These are phyloP conservation scores for Andricus grossulariae DNA, from an alignment of 1,140 invertebrate genomes.

Conservation along the genomic window DNA sequence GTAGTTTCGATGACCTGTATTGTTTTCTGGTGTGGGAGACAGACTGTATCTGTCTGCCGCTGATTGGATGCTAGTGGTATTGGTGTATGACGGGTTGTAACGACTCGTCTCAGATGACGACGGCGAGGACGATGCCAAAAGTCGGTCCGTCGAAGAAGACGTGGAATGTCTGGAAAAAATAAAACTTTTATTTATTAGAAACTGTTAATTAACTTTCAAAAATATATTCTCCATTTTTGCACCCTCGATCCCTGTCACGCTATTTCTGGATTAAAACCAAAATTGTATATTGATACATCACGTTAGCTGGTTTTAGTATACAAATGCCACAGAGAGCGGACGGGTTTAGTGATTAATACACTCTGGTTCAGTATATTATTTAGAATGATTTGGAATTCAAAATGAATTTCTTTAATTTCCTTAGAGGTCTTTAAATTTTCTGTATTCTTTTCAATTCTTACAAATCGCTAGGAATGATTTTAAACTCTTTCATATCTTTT, in stretches of 20 bases:
- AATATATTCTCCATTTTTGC: neutral
- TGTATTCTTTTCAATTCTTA: too few species aligned
- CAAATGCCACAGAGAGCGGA: too few species aligned
- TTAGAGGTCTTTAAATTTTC: too few species aligned
- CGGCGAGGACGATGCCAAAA: conserved; percentile 72
- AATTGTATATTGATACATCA: too few species aligned
- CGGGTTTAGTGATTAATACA: too few species aligned
- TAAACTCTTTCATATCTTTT: too few species aligned
- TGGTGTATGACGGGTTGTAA: conserved; percentile 45
- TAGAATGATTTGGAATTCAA: too few species aligned
- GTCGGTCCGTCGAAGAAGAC: conserved; percentile 66
- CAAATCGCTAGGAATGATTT: too few species aligned
- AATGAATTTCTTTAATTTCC: too few species aligned
- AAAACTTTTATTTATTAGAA: neutral
- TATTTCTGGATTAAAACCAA: neutral
- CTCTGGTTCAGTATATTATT: too few species aligned
- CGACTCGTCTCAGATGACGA: conserved; percentile 74
- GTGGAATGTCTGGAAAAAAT: conserved; percentile 54
- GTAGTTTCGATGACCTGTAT: conserved; percentile 47
- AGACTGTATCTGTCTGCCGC: conserved; percentile 54
- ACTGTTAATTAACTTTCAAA: neutral
- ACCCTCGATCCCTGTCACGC: neutral
- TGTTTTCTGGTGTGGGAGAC: conserved; percentile 57
- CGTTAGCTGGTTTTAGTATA: too few species aligned
- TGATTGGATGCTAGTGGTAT: conserved; percentile 49